Percentiles rank a stretch among this genome's conserved stretches.
phyloP scores from a whole-genome alignment of 1,140 invertebrate genomes.

The Pissodes strobi region DNA sequence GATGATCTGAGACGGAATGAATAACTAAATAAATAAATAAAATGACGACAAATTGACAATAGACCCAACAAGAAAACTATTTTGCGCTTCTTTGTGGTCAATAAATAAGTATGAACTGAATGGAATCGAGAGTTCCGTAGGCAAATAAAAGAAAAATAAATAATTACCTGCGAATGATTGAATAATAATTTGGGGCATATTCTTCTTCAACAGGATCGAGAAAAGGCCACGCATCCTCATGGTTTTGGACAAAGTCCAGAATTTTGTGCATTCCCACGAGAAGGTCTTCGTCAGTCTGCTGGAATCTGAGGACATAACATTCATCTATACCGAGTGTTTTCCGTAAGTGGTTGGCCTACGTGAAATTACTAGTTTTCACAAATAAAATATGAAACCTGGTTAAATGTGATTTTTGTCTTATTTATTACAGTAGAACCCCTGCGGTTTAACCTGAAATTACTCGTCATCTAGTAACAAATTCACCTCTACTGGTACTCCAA shows the following conservation, averaged over 20 bases:
- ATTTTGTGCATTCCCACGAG: constrained; percentile 89
- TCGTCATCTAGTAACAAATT: no score
- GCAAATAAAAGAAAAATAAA: no score
- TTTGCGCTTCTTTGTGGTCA: no score
- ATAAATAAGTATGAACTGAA: no score
- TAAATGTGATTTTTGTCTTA: not conserved
- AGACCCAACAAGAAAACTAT: no score
- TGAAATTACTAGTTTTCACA: not conserved
- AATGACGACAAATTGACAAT: no score
- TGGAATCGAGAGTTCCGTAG: no score
- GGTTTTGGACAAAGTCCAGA: constrained; percentile 79
- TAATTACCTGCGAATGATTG: constrained; percentile 62
- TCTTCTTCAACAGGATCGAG: constrained; percentile 88
- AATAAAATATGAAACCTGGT: not conserved
- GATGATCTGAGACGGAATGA: no score
- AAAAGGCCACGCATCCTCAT: constrained; percentile 92
- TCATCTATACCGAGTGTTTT: not conserved
- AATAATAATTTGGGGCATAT: constrained; percentile 86
- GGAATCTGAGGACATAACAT: constrained; percentile 63
- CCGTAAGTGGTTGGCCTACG: not conserved
- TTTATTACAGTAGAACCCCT: no score
- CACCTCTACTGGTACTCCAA: no score
- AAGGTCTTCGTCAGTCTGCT: constrained; percentile 79
- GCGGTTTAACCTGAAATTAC: no score
- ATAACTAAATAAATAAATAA: no score